Conservation (phyloP, 2,888 invertebrate species). For the Aproaerema taeniolella region DNA sequence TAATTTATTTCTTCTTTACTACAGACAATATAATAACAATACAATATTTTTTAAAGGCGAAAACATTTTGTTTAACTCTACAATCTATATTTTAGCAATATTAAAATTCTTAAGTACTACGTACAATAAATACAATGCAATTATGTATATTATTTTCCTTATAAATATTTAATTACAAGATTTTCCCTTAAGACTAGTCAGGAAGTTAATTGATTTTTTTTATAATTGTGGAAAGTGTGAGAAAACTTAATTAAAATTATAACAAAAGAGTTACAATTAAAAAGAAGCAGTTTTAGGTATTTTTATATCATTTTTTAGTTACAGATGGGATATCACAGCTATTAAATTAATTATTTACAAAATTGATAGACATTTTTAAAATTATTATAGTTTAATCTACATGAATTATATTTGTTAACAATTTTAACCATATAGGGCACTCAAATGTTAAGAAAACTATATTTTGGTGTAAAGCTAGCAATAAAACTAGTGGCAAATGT, state of each 20-base stretch:
- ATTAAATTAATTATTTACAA: slow-evolving; percentile 61
- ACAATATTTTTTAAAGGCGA: slow-evolving; percentile 25
- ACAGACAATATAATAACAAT: slow-evolving; percentile 14
- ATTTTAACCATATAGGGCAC: slow-evolving; percentile 40
- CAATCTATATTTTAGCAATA: slow-evolving; percentile 38
- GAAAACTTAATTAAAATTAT: slow-evolving; percentile 1
- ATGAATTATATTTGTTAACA: neutral
- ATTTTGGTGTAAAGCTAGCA: slow-evolving; percentile 75
- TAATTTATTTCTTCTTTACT: slow-evolving; percentile 16
- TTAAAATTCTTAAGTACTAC: slow-evolving; percentile 39
- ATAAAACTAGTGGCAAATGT: slow-evolving; percentile 64
- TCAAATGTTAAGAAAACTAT: slow-evolving; percentile 44
- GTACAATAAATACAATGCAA: slow-evolving; percentile 43
- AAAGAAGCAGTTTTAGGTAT: slow-evolving; percentile 32
- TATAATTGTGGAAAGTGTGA: neutral
- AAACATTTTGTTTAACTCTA: slow-evolving; percentile 42
- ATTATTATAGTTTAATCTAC: too few species aligned
- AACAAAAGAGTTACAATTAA: too few species aligned
- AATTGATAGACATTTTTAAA: slow-evolving; percentile 12
- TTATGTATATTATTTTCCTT: slow-evolving; percentile 38
- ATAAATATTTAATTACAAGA: slow-evolving; percentile 41
- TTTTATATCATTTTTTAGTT: slow-evolving; percentile 34
- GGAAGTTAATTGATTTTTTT: slow-evolving; percentile 32
- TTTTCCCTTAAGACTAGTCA: slow-evolving; percentile 62
- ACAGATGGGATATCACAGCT: slow-evolving; percentile 69